Conservation (phyloP, 2,797 vertebrate species). For the Fundulus diaphanus region DNA sequence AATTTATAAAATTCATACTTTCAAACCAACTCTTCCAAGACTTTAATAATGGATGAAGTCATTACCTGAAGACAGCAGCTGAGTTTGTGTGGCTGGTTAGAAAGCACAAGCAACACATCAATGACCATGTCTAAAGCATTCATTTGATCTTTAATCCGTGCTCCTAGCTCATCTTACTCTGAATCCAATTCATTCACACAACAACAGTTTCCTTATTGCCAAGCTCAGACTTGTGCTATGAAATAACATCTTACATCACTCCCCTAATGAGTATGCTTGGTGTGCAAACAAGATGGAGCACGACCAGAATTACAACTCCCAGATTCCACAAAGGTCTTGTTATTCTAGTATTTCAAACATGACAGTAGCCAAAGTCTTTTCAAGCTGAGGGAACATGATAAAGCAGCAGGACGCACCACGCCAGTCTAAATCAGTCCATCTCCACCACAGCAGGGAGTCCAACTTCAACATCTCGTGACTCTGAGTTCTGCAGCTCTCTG, state of each 20-base stretch:
- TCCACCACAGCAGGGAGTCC: conserved; percentile 63
- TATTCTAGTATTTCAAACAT: neutral
- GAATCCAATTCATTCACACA: conserved; percentile 25
- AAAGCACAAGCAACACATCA: neutral
- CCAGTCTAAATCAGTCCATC: conserved; percentile 79
- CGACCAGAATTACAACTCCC: neutral
- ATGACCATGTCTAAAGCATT: conserved; percentile 11
- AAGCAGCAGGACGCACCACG: neutral
- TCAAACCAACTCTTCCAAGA: neutral
- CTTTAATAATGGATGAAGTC: neutral
- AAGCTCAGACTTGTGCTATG: neutral
- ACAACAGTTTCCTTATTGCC: conserved; percentile 24
- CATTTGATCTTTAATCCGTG: conserved; percentile 45
- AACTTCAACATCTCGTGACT: conserved; percentile 86
- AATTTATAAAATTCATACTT: neutral
- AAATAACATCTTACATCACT: conserved; percentile 22
- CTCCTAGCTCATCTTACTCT: conserved; percentile 21
- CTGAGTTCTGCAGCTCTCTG: conserved; percentile 89
- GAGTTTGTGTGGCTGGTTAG: neutral
- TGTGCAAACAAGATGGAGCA: conserved; percentile 16
- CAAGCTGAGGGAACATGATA: neutral
- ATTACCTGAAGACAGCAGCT: neutral
- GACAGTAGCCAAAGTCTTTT: conserved; percentile 9
- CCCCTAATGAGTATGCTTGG: conserved; percentile 14
- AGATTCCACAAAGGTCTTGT: neutral